Conservation (phyloP, 2,113 vertebrate species). For the Vanacampus margaritifer region DNA sequence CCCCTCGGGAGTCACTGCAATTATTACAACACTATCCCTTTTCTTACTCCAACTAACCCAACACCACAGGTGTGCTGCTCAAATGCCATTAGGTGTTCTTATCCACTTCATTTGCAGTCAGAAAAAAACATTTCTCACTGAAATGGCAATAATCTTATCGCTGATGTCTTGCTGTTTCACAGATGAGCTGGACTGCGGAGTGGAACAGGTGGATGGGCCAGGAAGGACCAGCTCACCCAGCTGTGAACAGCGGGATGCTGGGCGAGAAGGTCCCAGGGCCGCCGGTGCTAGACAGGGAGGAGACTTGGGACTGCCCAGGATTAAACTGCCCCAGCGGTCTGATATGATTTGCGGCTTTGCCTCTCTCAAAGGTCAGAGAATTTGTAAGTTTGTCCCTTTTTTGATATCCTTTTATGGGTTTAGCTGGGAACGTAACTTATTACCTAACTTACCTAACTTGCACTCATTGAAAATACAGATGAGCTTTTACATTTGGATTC, state of each 20-base stretch:
- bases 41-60: background rate
- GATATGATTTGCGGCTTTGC: constrained; percentile 98
- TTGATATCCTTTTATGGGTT: constrained; percentile 26
- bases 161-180: constrained; percentile 2
- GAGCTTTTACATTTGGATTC: too few relatives aligned
- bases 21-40: constrained; percentile 15
- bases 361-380: constrained; percentile 87
- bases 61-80: constrained; percentile 19
- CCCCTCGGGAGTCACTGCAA: constrained; percentile 24
- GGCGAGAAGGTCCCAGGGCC: constrained; percentile 69
- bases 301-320: constrained; percentile 69
- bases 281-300: constrained; percentile 63
- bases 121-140: constrained; percentile 1
- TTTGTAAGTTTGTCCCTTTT: constrained; percentile 51
- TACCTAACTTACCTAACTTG: too few relatives aligned
- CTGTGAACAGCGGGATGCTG: constrained; percentile 85
- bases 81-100: constrained; percentile 22
- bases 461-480: too few relatives aligned
- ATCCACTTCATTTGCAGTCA: constrained; percentile 1
- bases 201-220: constrained; percentile 88
- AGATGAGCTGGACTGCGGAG: constrained; percentile 85
- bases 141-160: background rate
- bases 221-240: constrained; percentile 65
- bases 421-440: background rate
- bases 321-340: constrained; percentile 86